Base-by-base conservation (phyloP, 2,888 invertebrate species). In the Caradrina kadenii region DNA sequence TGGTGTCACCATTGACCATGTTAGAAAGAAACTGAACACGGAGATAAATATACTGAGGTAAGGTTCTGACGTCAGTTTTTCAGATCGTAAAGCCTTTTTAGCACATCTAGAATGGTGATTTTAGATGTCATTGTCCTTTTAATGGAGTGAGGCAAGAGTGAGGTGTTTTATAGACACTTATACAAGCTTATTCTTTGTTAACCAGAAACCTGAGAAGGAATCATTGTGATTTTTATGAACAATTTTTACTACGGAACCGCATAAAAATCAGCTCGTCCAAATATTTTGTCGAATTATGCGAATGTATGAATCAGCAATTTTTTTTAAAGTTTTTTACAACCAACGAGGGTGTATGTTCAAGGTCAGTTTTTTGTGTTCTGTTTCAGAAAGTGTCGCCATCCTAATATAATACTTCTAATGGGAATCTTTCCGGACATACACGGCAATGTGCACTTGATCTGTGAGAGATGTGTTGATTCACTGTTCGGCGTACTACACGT, bases 341-440 rank as follows among this genome's bases (percentile, higher is more conserved):
- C 1, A 4, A 2, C 42, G 3, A 45, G 42, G 42, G 7, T 1
- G 10, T 15, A 45, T 4, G 42, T 17, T 45, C 1, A 17, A 17
- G 42, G 42, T 42, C 26, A 10, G 31, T 67, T 22, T 5, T 22
- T 4, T 22, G 53, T 0, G 1, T 61, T 49, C n/a, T 55, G 13
- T 87, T 90, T 7, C 88, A 96, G 96, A 86, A 95, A 96, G 89
- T 95, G 93, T 86, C 95, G 96, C 73, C 96, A 96, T 79, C 95
- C 96, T 7, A 96, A 96, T 80, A 94, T 96, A 75, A 92, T 96
- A 69, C 92, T 96, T 54, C 85, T 96, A 55, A 96, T 96, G 96
- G 96, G 96, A 11, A 83, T 96, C 4, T 94, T 92, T 79, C 93
- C 93, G 6, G 95, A 96, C 73, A 85, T 90, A 1, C 89, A 92